phyloP scores from a whole-genome alignment of 2,888 invertebrate species.

The Pyralis farinalis region DNA sequence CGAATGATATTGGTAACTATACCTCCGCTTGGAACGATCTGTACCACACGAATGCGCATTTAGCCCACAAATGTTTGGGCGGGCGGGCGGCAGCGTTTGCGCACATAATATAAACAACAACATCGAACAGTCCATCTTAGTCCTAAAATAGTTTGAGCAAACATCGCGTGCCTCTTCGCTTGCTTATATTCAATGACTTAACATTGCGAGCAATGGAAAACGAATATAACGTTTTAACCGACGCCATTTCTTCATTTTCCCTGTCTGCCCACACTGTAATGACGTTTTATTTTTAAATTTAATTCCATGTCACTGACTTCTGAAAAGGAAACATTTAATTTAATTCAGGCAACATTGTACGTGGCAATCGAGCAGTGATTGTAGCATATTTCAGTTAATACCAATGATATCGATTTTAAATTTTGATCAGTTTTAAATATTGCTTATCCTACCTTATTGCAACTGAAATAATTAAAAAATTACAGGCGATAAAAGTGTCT shows the following conservation, averaged over 20 bases:
- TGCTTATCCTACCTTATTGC: no score
- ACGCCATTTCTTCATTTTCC: constrained; percentile 5
- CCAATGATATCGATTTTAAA: no score
- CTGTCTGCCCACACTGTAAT: constrained; percentile 33
- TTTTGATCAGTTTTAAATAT: no score
- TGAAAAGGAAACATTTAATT: constrained; percentile 35
- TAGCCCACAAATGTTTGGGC: constrained; percentile 41
- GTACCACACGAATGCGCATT: constrained; percentile 64
- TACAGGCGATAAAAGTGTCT: no score
- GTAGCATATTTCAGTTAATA: no score
- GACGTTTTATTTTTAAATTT: constrained; percentile 61
- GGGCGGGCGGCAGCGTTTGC: constrained; percentile 42
- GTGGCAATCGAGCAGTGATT: no score
- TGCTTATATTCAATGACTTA: constrained; percentile 9
- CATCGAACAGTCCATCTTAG: constrained; percentile 19
- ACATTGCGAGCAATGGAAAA: constrained; percentile 24
- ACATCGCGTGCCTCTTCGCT: constrained; percentile 23
- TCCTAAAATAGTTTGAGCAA: constrained; percentile 23
- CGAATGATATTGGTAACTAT: constrained; percentile 17
- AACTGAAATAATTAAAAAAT: no score
- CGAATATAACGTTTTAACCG: constrained; percentile 4
- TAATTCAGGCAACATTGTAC: constrained; percentile 10
- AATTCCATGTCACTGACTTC: constrained; percentile 66
- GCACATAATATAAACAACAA: constrained; percentile 5
- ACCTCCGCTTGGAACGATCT: constrained; percentile 43